Base-by-base conservation (phyloP, 92 coral and sea anemone species). In the Zoanthus solanderi region DNA sequence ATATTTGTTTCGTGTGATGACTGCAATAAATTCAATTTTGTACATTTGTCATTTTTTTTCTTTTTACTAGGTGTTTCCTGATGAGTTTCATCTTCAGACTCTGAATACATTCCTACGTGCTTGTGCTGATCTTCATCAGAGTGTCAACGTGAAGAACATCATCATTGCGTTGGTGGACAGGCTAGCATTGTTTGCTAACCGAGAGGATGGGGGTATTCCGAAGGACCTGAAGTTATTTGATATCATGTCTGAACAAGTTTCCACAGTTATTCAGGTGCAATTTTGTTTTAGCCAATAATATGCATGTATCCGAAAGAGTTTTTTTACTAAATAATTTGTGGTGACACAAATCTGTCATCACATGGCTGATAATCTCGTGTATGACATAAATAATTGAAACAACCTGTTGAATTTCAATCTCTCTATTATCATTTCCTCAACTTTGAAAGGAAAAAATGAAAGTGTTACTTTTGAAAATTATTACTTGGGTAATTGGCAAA, bases 201-300 rank as follows among this genome's bases (percentile, higher is more conserved):
- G 96, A 45, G 98, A 96, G 58, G 99, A 97, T 89, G 99, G 99
- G 13, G 99, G 99, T n/a, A 97, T 97, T 34, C 99, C 99, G 0
- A 88, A 93, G 17, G 98, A 97, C 7, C 89, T 97, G 11, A 92
- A 91, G 66, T 73, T 97, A 85, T 97, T 97, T 94, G 98, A 95
- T 61, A 91, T 97, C 86, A 95, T 97, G 94, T 95, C 98, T 1
- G 98, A 97, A 68, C 99, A 97, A 90, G 99, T 97, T 0, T 97
- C 98, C 5, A 76, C 95, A 7, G 99, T 97, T 68, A 93, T 97
- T 10, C 99, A 97, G 99, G 99, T 97, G 90, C n/a, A 31, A 12
- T 50, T 17, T 46, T 63, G 2, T 15, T 14, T 63, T 17, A 14
- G 69, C 16, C 29, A 63, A 63, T 63, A 63, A 50, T 37, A 4